Evolutionary conservation across 2,888 invertebrate genomes (phyloP), one percentile per base, ranked within the genome.

Genomic region (Polydrusus cervinus): DNA sequence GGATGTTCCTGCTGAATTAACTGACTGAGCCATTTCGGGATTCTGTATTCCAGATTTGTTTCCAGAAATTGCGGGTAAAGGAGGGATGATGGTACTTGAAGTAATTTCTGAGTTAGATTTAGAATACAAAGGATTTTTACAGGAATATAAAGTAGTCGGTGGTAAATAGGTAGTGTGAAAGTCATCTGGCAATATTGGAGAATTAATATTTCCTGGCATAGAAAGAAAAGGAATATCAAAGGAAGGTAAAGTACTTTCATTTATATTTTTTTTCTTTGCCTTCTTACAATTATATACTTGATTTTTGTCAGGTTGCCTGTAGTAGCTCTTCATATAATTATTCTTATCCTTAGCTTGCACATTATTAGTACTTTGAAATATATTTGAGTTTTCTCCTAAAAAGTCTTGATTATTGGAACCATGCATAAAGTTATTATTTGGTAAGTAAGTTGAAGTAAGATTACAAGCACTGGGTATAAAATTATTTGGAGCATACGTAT

Each of bases 1-100:
- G 69, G 90, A 89, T 6, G 89, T 90, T 45, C 90, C 89, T 11
- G 81, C 84, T 20, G 83, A 81, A 71, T 84, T 74, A 13, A 82
- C 81, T 9, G 84, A 81, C 3, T 85, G 84, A 0, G 86, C 83
- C 51, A 85, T 81, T 68, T 87, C 86, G 0, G 85, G 83, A 79
- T 85, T 84, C 71, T 85, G 85, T 14, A 84, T 81, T 49, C 77
- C 80, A 71, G 72, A 79, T 69, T 67, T 71, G 30, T 18, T 57
- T 45, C 70, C 55, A 34, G 60, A 13, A 16, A 65, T 55, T 11
- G 57, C 13, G 7, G 77, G 74, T 45, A 74, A 64, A 11, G 76
- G 60, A 9, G 74, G 84, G 51, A 86, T 75, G 67, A 86, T 70
- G 8, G 80, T 72, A 47, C 79, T 78, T 9, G 83, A 60, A 53